These are phyloP conservation scores for Lepidochrysops patricia DNA, from an alignment of 2,888 invertebrate genomes.

Conservation along the genomic window DNA sequence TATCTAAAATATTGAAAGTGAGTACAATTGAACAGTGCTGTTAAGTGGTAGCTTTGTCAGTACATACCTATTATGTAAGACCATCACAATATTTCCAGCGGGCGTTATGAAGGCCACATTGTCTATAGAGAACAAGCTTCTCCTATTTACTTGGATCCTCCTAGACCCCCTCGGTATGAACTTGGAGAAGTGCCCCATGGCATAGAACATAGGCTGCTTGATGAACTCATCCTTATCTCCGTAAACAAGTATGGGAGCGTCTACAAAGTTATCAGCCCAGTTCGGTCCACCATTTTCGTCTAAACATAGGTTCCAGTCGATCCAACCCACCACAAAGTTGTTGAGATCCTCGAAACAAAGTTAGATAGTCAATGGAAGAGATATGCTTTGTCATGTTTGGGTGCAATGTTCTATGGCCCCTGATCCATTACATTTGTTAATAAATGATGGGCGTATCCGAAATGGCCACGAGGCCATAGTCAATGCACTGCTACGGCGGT, in stretches of 20 bases:
- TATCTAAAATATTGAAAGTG: too few relatives aligned
- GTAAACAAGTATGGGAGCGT: constrained; percentile 78
- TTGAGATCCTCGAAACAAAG: constrained; percentile 75
- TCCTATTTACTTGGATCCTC: constrained; percentile 31
- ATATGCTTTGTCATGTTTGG: too few relatives aligned
- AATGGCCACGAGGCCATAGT: too few relatives aligned
- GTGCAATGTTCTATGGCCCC: too few relatives aligned
- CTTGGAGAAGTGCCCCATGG: constrained; percentile 84
- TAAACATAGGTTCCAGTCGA: constrained; percentile 91
- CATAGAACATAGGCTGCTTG: constrained; percentile 92
- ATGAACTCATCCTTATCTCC: constrained; percentile 79
- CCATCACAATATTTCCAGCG: constrained; percentile 39
- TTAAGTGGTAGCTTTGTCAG: too few relatives aligned
- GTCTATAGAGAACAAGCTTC: constrained; percentile 25
- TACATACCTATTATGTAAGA: constrained; percentile 53
- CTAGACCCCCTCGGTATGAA: constrained; percentile 77
- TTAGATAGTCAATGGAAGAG: too few relatives aligned
- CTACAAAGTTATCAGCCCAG: constrained; percentile 83
- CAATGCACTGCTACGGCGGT: too few relatives aligned
- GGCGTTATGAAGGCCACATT: constrained; percentile 45
- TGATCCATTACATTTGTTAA: too few relatives aligned
- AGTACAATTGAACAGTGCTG: too few relatives aligned
- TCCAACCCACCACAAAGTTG: constrained; percentile 84
- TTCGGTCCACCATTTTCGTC: constrained; percentile 86
- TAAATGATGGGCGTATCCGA: too few relatives aligned